Evolutionary conservation across 1,140 invertebrate species (phyloP).

Genomic region (Aphaenogaster ashmeadi): DNA sequence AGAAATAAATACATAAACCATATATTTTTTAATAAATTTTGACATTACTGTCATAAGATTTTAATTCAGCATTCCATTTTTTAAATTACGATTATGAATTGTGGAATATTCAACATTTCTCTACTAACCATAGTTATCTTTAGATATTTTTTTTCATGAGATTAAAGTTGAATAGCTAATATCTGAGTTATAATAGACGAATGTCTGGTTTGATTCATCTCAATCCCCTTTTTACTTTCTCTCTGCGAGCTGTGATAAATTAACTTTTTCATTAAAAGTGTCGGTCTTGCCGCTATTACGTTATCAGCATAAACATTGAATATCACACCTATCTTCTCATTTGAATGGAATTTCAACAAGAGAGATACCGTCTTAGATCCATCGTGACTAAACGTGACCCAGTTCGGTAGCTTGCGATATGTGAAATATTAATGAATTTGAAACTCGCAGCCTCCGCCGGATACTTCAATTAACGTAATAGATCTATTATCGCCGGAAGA

Average conservation of each 20-base stretch:
- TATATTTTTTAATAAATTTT: background rate
- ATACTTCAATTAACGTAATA: constrained; percentile 58
- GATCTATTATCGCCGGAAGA: constrained; percentile 14
- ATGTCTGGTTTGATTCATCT: background rate
- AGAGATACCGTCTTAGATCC: constrained; percentile 41
- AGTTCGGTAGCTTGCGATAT: constrained; percentile 38
- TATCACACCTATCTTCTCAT: constrained; percentile 24
- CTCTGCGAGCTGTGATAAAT: constrained; percentile 17
- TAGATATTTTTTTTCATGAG: background rate
- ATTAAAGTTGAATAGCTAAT: constrained; percentile 4
- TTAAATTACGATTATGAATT: background rate
- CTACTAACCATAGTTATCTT: background rate
- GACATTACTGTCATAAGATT: background rate
- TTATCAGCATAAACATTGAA: constrained; percentile 40
- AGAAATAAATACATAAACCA: background rate
- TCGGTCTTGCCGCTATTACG: background rate
- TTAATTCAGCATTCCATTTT: background rate
- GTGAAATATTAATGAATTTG: constrained; percentile 49
- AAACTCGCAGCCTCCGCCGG: constrained; percentile 4
- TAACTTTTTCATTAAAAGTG: constrained; percentile 25
- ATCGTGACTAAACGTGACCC: constrained; percentile 43
- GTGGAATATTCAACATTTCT: background rate
- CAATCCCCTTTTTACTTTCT: constrained; percentile 11
- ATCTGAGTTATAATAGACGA: background rate
- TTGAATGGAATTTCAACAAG: constrained; percentile 45